These are phyloP conservation scores for Leistus spinibarbis DNA, from an alignment of 2,888 invertebrate genomes.

Conservation along the genomic window DNA sequence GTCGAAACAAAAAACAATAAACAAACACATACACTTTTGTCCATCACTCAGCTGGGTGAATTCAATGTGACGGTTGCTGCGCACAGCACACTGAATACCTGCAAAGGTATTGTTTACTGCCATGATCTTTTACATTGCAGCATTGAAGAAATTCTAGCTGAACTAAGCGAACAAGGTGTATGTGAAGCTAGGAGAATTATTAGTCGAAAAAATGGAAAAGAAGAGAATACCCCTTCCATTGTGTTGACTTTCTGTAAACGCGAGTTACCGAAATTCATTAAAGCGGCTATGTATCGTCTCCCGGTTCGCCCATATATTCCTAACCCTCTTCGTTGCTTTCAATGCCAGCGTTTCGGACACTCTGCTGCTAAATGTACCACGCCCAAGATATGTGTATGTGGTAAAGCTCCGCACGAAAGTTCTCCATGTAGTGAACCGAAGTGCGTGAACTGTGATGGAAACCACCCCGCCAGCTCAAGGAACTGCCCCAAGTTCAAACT, in stretches of 20 bases:
- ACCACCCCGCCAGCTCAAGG: too few species aligned
- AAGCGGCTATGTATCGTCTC: slow-evolving; percentile 39
- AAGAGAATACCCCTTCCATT: slow-evolving; percentile 33
- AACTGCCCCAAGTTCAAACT: too few species aligned
- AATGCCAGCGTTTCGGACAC: too few species aligned
- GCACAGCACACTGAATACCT: slow-evolving; percentile 24
- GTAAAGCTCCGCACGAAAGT: too few species aligned
- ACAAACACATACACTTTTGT: too few species aligned
- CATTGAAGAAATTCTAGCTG: slow-evolving; percentile 39
- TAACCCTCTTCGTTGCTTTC: too few species aligned
- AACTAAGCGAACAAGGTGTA: slow-evolving; percentile 37
- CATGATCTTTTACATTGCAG: slow-evolving; percentile 42
- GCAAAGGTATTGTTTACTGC: slow-evolving; percentile 41
- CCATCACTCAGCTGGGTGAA: background rate
- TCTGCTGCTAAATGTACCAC: too few species aligned
- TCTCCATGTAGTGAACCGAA: too few species aligned
- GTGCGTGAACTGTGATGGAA: too few species aligned
- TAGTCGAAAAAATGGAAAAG: slow-evolving; percentile 12
- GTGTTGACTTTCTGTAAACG: slow-evolving; percentile 43
- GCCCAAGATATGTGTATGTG: too few species aligned
- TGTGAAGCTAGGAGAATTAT: slow-evolving; percentile 38
- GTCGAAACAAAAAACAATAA: too few species aligned
- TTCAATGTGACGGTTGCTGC: background rate
- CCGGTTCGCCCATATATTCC: slow-evolving; percentile 42
- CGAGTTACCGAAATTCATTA: slow-evolving; percentile 34